Evolutionary conservation across 1,140 invertebrate species (phyloP).

Genomic region (Delia radicum): DNA sequence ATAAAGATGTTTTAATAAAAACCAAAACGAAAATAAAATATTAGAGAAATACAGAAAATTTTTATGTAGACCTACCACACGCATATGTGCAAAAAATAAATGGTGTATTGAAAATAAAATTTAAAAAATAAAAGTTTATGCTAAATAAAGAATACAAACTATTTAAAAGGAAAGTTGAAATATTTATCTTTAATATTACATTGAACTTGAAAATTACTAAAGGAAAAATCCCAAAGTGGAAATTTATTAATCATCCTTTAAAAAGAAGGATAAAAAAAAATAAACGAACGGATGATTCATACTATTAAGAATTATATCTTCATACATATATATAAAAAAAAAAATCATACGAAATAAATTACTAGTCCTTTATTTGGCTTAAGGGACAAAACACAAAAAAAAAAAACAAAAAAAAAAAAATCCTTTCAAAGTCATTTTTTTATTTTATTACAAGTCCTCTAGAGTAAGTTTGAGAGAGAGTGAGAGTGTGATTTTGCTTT

Average conservation of each 20-base stretch:
- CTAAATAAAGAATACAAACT: not conserved
- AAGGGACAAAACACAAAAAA: not conserved
- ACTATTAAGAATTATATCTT: no score
- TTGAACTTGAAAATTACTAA: constrained; percentile 12
- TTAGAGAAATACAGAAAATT: not conserved
- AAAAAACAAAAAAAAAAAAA: not conserved
- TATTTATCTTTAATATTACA: not conserved
- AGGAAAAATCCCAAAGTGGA: not conserved
- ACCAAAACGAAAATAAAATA: not conserved
- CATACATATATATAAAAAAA: not conserved
- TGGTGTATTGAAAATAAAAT: not conserved
- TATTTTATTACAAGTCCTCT: not conserved
- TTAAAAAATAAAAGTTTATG: not conserved
- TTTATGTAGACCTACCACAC: constrained; percentile 7
- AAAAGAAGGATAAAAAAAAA: not conserved
- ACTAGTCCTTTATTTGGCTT: not conserved
- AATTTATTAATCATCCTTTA: constrained; percentile 17
- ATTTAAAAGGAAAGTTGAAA: not conserved
- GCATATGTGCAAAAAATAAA: not conserved
- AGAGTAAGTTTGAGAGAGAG: not conserved
- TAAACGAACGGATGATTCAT: constrained; percentile 14
- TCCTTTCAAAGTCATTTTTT: constrained; percentile 19
- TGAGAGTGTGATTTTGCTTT: not conserved
- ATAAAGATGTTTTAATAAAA: not conserved
- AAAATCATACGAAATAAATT: constrained; percentile 3